Conservation (phyloP, 2,113 vertebrate genomes). For the Hydropotes inermis region DNA sequence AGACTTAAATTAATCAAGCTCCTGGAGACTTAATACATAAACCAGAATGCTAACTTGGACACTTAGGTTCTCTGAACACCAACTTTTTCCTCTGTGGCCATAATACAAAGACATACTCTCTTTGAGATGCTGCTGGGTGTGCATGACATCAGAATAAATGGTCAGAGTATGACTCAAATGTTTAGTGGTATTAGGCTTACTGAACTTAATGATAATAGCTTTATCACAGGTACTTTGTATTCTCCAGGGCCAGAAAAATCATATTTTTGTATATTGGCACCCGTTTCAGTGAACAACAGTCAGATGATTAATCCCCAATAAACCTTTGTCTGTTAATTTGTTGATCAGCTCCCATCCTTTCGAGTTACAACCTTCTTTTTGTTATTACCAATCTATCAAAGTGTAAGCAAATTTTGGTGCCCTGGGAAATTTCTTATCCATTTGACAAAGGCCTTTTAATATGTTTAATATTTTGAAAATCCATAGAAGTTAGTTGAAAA, state of each 20-base stretch:
- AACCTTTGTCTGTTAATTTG: neutral
- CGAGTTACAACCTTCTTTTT: neutral
- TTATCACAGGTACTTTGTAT: neutral
- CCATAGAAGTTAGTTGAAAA: neutral
- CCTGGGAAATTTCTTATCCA: neutral
- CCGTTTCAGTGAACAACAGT: rapidly evolving
- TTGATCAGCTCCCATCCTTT: neutral
- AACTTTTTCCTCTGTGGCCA: neutral
- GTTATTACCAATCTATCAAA: neutral
- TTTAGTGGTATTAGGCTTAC: neutral
- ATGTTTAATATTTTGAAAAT: neutral
- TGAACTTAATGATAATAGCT: neutral
- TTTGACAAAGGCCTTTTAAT: neutral
- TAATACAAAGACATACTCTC: neutral
- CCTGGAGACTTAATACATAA: neutral
- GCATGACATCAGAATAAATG: neutral
- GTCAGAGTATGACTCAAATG: neutral
- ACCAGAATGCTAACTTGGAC: neutral
- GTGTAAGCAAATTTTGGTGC: neutral
- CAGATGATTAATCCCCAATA: neutral
- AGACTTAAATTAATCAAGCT: neutral
- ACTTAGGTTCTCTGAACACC: neutral
- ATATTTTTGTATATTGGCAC: neutral
- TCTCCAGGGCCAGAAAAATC: neutral
- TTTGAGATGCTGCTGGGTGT: neutral